Conservation (phyloP, 37 sponge, comb jelly and placozoan species). For the Amphimedon queenslandica region DNA sequence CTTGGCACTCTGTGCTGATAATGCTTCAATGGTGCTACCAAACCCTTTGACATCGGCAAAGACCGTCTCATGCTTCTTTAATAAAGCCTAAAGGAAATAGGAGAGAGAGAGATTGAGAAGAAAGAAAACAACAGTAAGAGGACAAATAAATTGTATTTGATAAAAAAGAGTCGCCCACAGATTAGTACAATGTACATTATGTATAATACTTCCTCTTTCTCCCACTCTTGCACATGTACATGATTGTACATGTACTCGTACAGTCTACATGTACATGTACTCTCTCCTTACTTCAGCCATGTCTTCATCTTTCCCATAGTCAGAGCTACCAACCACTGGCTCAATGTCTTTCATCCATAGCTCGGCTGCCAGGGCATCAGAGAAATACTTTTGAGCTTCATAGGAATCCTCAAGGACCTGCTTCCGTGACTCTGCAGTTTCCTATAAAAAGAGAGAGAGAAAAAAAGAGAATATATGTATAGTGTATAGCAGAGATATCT, state of each 20-base stretch:
- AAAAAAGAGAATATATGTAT: background rate
- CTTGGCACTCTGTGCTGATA: slow-evolving; percentile 53
- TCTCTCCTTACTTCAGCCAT: slow-evolving; percentile 63
- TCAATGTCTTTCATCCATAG: slow-evolving; percentile 91
- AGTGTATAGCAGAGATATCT: background rate
- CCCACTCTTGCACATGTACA: too few relatives aligned
- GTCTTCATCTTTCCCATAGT: slow-evolving; percentile 91
- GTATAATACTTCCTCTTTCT: too few relatives aligned
- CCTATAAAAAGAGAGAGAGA: slow-evolving; percentile 21
- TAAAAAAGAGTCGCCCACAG: too few relatives aligned
- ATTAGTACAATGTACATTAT: too few relatives aligned
- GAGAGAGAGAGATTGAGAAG: background rate
- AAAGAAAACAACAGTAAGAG: too few relatives aligned
- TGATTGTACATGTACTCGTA: too few relatives aligned
- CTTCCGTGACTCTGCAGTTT: slow-evolving; percentile 25
- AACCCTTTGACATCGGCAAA: slow-evolving; percentile 74
- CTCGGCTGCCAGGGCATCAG: slow-evolving; percentile 82
- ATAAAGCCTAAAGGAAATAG: slow-evolving; percentile 39
- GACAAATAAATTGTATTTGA: too few relatives aligned
- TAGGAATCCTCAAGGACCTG: slow-evolving; percentile 48
- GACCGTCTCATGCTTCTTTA: slow-evolving; percentile 82
- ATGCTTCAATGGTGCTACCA: slow-evolving; percentile 24
- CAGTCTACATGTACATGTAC: background rate
- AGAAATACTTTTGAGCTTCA: slow-evolving; percentile 71
- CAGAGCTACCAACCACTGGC: slow-evolving; percentile 58